These are phyloP conservation scores for Rousettus madagascariensis DNA, from an alignment of 2,797 vertebrate species.

Conservation along the genomic window DNA sequence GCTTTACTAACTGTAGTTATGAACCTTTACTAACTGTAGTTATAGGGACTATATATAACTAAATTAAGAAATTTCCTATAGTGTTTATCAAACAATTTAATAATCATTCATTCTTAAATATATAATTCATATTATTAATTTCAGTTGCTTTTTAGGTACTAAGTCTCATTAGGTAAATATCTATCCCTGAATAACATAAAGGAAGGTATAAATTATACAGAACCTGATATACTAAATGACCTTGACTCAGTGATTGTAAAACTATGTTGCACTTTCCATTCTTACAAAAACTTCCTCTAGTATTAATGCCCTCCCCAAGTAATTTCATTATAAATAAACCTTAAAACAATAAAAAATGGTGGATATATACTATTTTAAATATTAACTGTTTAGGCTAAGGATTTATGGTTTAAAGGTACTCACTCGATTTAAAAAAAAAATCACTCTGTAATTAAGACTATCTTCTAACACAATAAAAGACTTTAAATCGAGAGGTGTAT, in stretches of 20 bases:
- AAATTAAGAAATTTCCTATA: background rate
- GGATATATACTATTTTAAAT: background rate
- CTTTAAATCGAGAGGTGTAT: background rate
- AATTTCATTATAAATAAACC: background rate
- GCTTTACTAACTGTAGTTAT: background rate
- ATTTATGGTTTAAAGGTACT: background rate
- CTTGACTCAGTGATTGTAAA: background rate
- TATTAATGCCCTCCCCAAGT: background rate
- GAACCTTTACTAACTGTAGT: background rate
- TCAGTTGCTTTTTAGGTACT: conserved; percentile 25
- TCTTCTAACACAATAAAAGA: background rate
- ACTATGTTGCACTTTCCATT: background rate
- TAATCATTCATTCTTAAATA: conserved; percentile 10
- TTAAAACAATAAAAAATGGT: background rate
- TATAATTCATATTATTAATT: background rate
- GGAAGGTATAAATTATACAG: background rate
- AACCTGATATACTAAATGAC: background rate
- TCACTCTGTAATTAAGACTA: background rate
- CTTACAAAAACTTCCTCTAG: conserved; percentile 4
- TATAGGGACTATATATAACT: background rate
- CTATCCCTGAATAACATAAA: background rate
- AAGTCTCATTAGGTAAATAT: background rate
- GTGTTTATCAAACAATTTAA: background rate
- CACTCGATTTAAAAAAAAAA: background rate
- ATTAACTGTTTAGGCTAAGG: background rate